phyloP scores from a whole-genome alignment of 2,113 vertebrate species.

The Indicator indicator region DNA sequence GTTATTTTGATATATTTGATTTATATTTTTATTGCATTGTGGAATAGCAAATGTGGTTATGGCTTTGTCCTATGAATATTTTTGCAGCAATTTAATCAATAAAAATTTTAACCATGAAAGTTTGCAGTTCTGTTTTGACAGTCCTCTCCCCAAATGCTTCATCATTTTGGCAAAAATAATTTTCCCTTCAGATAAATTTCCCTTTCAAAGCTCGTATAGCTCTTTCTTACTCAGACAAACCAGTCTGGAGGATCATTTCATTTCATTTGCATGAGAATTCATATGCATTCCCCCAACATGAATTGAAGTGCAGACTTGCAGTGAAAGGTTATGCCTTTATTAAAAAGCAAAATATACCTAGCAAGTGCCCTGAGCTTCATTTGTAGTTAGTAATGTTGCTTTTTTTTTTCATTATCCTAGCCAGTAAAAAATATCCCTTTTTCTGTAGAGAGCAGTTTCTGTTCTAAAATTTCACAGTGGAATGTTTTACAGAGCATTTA shows the following conservation, averaged over 20 bases:
- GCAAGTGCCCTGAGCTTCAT: slow-evolving; percentile 32
- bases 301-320: not conserved
- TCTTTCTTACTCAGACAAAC: slow-evolving; percentile 25
- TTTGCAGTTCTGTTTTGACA: slow-evolving; percentile 44
- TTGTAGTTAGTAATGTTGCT: not conserved
- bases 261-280: slow-evolving; percentile 17
- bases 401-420: slow-evolving; percentile 40
- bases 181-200: slow-evolving; percentile 40
- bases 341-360: slow-evolving; percentile 36
- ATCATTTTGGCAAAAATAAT: slow-evolving; percentile 59
- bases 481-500: slow-evolving; percentile 24
- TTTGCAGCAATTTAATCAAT: slow-evolving; percentile 38
- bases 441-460: not conserved
- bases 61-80: slow-evolving; percentile 41
- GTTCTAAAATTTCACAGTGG: slow-evolving; percentile 22
- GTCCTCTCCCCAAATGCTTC: slow-evolving; percentile 26
- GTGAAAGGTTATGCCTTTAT: slow-evolving; percentile 53
- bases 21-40: not conserved
- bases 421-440: slow-evolving; percentile 42
- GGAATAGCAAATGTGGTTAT: slow-evolving; percentile 33
- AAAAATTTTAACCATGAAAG: slow-evolving; percentile 44
- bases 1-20: slow-evolving; percentile 32
- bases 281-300: not conserved
- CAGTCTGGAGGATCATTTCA: slow-evolving; percentile 25
- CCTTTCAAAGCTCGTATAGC: slow-evolving; percentile 28